These are phyloP conservation scores for Lathamus discolor DNA, from an alignment of 2,113 vertebrate species.

Conservation along the genomic window DNA sequence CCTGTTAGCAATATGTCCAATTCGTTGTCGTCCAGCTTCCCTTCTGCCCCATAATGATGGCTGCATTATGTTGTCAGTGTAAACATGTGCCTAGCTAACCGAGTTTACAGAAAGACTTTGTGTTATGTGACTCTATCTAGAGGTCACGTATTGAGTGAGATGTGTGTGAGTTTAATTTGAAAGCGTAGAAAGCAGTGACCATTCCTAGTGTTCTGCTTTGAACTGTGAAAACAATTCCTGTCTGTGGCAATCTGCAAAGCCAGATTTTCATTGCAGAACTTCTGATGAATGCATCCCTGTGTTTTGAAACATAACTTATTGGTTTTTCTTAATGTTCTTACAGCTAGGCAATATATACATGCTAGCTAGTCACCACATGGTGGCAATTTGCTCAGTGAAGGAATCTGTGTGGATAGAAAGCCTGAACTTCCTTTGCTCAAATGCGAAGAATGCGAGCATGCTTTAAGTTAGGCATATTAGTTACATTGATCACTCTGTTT, in stretches of 20 bases:
- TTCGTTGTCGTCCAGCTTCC: not conserved
- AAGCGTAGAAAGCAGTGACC: not conserved
- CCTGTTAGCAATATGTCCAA: not conserved
- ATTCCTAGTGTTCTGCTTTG: not conserved
- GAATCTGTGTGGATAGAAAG: not conserved
- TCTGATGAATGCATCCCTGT: not conserved
- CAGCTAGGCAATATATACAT: fast-evolving
- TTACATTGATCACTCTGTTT: not conserved
- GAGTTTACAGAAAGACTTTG: not conserved
- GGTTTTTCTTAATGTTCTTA: not conserved
- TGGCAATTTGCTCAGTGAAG: not conserved
- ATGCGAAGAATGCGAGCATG: not conserved
- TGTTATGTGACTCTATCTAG: not conserved
- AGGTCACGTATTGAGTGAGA: not conserved
- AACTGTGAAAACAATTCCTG: not conserved
- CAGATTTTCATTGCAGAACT: not conserved
- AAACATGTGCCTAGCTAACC: not conserved
- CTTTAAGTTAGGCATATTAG: not conserved
- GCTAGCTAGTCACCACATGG: not conserved
- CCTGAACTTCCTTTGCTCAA: not conserved
- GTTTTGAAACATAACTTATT: not conserved
- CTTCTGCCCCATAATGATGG: not conserved
- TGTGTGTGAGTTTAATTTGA: not conserved
- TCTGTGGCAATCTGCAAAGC: not conserved
- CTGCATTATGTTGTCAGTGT: not conserved